These are phyloP conservation scores for Pitta sordida DNA, from an alignment of 2,113 vertebrate species.

Conservation along the genomic window DNA sequence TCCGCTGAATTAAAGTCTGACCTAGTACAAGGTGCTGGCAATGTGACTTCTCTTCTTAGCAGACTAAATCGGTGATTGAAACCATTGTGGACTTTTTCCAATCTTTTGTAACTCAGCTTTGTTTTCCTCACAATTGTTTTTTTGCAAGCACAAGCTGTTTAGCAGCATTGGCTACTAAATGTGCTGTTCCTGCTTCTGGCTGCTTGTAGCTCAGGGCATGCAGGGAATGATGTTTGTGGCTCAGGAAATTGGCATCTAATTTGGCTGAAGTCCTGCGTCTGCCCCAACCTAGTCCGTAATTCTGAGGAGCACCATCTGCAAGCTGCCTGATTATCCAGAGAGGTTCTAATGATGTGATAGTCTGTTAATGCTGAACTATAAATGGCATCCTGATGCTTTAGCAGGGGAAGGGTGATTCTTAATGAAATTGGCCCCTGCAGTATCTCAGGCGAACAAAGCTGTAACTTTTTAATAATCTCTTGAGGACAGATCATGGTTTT, in stretches of 20 bases:
- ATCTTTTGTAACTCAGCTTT: background rate
- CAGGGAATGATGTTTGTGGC: background rate
- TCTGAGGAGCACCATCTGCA: background rate
- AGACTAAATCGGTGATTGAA: background rate
- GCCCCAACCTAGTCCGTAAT: background rate
- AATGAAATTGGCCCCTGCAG: background rate
- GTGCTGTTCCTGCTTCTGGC: background rate
- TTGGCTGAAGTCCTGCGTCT: background rate
- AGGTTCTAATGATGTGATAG: background rate
- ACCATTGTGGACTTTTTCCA: background rate
- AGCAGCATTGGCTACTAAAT: background rate
- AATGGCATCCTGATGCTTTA: background rate
- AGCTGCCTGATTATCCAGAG: background rate
- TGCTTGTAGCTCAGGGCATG: background rate
- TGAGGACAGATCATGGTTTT: background rate
- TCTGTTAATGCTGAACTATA: background rate
- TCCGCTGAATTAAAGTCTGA: background rate
- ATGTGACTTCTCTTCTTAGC: background rate
- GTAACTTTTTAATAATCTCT: slow-evolving; percentile 31
- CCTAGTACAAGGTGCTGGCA: background rate
- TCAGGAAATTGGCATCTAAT: background rate
- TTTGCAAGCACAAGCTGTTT: background rate
- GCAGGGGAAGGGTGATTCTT: background rate
- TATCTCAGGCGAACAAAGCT: background rate
- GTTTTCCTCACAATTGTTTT: background rate